Evolutionary conservation across 2,113 vertebrate species (phyloP).

Genomic region (Sceloporus undulatus): DNA sequence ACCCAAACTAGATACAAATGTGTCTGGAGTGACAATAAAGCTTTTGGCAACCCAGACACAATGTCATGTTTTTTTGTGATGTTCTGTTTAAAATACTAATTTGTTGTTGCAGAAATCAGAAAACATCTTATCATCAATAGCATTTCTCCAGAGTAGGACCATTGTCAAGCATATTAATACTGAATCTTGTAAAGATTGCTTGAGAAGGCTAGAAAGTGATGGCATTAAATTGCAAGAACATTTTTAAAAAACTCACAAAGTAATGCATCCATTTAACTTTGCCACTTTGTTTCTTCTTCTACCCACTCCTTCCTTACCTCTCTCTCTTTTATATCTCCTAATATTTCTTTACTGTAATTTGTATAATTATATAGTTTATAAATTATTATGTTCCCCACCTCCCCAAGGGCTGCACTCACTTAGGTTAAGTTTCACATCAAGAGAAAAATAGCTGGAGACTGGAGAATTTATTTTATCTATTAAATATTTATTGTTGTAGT

Average conservation of each 20-base stretch:
- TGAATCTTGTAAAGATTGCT: background rate
- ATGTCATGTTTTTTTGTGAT: background rate
- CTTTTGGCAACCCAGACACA: background rate
- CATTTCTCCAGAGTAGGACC: background rate
- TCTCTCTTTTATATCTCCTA: background rate
- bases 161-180: background rate
- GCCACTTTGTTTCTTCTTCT: background rate
- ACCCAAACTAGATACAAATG: too few relatives aligned
- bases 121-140: background rate
- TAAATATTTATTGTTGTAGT: too few relatives aligned
- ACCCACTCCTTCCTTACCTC: background rate
- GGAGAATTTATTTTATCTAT: too few relatives aligned
- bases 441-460: too few relatives aligned
- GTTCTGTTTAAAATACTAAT: background rate
- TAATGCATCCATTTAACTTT: background rate
- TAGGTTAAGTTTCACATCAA: background rate
- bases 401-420: background rate
- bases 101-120: background rate
- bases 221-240: background rate
- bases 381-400: background rate
- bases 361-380: background rate
- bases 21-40: background rate
- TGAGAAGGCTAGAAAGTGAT: background rate
- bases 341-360: background rate
- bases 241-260: fast-evolving